Evolutionary conservation across 2,888 invertebrate genomes (phyloP), one percentile per base, ranked within the genome.

Genomic region (Hofmannophila pseudospretella): DNA sequence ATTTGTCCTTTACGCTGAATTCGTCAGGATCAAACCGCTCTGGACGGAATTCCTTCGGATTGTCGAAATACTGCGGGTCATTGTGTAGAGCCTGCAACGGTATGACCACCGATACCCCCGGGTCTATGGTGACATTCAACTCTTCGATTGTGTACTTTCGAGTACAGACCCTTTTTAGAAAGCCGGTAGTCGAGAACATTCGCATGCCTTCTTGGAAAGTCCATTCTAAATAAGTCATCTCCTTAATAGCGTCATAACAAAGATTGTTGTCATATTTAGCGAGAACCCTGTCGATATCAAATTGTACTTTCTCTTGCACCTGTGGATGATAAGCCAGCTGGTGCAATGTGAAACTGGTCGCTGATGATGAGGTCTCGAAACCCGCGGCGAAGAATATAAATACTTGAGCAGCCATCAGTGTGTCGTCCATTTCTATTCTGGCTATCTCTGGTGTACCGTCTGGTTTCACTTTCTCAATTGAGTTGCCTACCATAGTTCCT

Each of bases 41-140:
- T 1, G 78, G 77, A 0, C 64, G 54, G 39, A 74, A 78, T 45
- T 62, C 56, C 1, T 62, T 50, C 0, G 78, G 78, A 19, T 65
- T 49, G 8, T 67, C 64, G 26, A 69, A 78, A 41, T 75, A 73
- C 32, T 63, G 39, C 1, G 71, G 71, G 36, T 78, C 77, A 9
- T 59, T 68, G 32, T 76, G 75, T 27, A 77, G 36, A 2, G 70
- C 73, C 34, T 71, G 60, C 22, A 74, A 42, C 0, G 78, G 70
- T 1, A 78, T 49, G 2, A 51, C 22, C 1, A 65, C 37, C 1
- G 44, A 38, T 1, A 55, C 51, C 1, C 50, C 54, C n/a, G 56
- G 42, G 38, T 73, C 74, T 22, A 76, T 61, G 2, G 62, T 49
- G 7, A 58, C n/a, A 13, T 50, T 31, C 2, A 48, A 19, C 4